phyloP scores from a whole-genome alignment of 2,888 invertebrate species.

The Neocrepidodera transversa region DNA sequence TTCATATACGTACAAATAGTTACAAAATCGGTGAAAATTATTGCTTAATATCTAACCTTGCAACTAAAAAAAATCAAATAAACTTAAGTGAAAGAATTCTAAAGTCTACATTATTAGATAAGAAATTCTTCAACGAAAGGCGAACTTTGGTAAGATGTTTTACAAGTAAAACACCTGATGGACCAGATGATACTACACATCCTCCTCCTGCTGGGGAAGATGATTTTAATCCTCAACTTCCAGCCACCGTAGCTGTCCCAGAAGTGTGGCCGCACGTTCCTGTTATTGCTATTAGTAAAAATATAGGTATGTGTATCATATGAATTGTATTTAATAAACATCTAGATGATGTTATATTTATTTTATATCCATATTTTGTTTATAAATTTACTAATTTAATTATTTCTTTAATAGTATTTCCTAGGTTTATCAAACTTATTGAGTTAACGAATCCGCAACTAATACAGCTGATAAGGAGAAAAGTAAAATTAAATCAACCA shows the following conservation, averaged over 20 bases:
- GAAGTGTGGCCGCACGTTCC: slow-evolving; percentile 97
- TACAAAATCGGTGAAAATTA: slow-evolving; percentile 15
- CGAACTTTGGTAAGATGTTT: slow-evolving; percentile 37
- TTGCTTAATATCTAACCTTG: slow-evolving; percentile 2
- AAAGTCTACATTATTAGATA: slow-evolving; percentile 15
- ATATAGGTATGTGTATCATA: slow-evolving; percentile 66
- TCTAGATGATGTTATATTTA: too few relatives aligned
- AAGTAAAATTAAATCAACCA: slow-evolving; percentile 94
- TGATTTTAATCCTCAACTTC: slow-evolving; percentile 67
- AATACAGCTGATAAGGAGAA: slow-evolving; percentile 88
- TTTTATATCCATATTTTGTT: too few relatives aligned
- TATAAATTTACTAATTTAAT: too few relatives aligned
- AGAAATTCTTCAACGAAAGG: slow-evolving; percentile 15
- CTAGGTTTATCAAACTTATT: slow-evolving; percentile 96
- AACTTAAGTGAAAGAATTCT: background rate
- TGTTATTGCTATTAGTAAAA: slow-evolving; percentile 89
- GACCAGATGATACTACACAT: slow-evolving; percentile 47
- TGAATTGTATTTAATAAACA: too few relatives aligned
- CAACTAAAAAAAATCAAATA: background rate
- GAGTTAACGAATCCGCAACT: slow-evolving; percentile 89
- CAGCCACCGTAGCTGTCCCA: slow-evolving; percentile 91
- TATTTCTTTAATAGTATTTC: slow-evolving; percentile 72
- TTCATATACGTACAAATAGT: slow-evolving; percentile 13
- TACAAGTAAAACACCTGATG: slow-evolving; percentile 42
- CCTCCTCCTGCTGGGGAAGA: slow-evolving; percentile 51